Evolutionary conservation across 2,888 invertebrate genomes (phyloP).

Genomic region (Lithophane semibrunnea): DNA sequence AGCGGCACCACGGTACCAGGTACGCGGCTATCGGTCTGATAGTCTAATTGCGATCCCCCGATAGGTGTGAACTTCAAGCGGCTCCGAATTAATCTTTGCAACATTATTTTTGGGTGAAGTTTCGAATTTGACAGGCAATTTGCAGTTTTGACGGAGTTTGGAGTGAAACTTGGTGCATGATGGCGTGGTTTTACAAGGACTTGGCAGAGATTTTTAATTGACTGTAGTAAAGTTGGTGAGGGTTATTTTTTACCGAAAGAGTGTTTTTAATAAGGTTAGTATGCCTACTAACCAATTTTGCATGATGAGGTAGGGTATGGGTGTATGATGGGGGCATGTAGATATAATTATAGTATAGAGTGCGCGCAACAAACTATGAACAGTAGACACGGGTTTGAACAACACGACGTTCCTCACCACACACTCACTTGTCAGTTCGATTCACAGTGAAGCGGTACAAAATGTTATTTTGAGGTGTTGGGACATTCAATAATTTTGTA

Average conservation of each 20-base stretch:
- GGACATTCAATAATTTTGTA: too few relatives aligned
- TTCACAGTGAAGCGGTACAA: too few relatives aligned
- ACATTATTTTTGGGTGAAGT: constrained; percentile 65
- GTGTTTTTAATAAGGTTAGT: too few relatives aligned
- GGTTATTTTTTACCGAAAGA: neutral
- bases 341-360: too few relatives aligned
- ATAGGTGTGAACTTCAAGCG: constrained; percentile 74
- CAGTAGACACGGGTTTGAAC: too few relatives aligned
- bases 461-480: too few relatives aligned
- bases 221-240: neutral
- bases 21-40: constrained; percentile 58
- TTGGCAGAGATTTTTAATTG: constrained; percentile 34
- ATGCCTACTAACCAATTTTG: too few relatives aligned
- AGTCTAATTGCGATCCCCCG: constrained; percentile 70
- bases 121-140: constrained; percentile 71
- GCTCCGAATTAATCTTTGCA: constrained; percentile 60
- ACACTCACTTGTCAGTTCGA: too few relatives aligned
- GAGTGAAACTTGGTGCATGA: constrained; percentile 30
- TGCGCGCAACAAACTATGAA: too few relatives aligned
- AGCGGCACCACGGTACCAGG: constrained; percentile 70
- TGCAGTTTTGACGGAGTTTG: constrained; percentile 49
- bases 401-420: too few relatives aligned
- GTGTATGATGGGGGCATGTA: too few relatives aligned
- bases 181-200: constrained; percentile 41
- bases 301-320: too few relatives aligned